Base-by-base conservation (phyloP, 37 sponge, comb jelly and placozoan species). In the Spongilla lacustris region DNA sequence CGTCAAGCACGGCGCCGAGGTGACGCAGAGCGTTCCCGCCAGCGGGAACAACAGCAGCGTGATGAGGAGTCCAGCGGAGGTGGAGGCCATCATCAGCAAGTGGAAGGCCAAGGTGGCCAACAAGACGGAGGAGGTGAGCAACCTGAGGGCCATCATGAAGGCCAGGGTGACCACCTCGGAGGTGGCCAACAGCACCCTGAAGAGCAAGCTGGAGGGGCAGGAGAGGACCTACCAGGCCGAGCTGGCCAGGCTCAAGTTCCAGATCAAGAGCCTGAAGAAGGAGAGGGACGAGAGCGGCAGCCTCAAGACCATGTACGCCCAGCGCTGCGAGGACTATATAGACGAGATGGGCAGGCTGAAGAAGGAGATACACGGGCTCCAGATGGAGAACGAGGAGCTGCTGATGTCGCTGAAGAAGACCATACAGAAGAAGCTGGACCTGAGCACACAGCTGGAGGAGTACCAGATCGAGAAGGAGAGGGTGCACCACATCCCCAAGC, bases 401-500 rank as follows among this genome's bases (percentile, higher is more conserved):
- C 70, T 88, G 73, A 36, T 81, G 70, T 89, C 86, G 12, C 88
- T 95, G 27, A 69, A 91, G 75, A 75, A 80, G 66, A 88, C 96
- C 35, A 95, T 95, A 32, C 78, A 85, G 73, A 84, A 87, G 83
- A 95, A 95, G 50, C 81, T 95, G 38, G 90, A 89, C 21, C 76
- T 92, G 25, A 81, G 81, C 34, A 71, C 84, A 30, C 78, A 85
- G 76, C 82, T 95, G 41, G 96, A 95, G 78, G 90, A 92, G 30
- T 95, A 90, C 87, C 88, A 87, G 58, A 84, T 92, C 30, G 93
- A 92, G 70, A 82, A 78, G 30, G 96, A 95, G 46, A 78, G 93
- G 25, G 30, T 29, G 23, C 67, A 66, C 71, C 30, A 72, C 66
- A 92, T 95, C 41, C 96, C 96, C 17, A 49, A 74, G 28, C 33